phyloP scores from a whole-genome alignment of 2,797 vertebrate species.

The Tadarida brasiliensis region DNA sequence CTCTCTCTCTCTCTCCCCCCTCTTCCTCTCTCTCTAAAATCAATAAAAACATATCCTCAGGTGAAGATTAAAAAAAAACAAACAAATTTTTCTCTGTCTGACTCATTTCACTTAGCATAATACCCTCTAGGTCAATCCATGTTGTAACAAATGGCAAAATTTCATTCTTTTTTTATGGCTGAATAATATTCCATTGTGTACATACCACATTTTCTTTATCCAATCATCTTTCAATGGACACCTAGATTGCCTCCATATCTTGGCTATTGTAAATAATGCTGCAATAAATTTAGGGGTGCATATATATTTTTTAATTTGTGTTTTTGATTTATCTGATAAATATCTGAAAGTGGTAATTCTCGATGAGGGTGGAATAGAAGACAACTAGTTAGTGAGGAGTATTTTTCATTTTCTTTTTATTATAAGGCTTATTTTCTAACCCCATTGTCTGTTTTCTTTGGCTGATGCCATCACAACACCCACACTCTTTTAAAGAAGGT shows the following conservation, averaged over 20 bases:
- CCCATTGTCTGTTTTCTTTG: background rate
- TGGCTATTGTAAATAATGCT: background rate
- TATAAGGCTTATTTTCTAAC: background rate
- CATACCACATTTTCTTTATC: background rate
- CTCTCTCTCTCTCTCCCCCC: too few relatives aligned
- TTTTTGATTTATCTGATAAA: background rate
- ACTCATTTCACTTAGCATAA: background rate
- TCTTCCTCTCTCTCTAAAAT: background rate
- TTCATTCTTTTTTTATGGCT: background rate
- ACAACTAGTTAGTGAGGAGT: background rate
- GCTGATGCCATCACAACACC: background rate
- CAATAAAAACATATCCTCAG: background rate
- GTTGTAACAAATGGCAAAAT: background rate
- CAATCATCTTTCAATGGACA: background rate
- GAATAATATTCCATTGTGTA: background rate
- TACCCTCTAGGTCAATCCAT: background rate
- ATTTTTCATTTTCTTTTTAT: background rate
- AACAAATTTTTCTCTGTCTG: background rate
- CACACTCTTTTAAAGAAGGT: background rate
- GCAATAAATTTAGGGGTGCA: background rate
- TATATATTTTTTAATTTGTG: background rate
- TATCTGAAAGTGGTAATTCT: background rate
- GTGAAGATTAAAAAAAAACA: background rate
- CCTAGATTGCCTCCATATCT: background rate
- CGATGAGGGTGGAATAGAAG: background rate